phyloP scores from a whole-genome alignment of 2,797 vertebrate species.

The Lutjanus campechanus region DNA sequence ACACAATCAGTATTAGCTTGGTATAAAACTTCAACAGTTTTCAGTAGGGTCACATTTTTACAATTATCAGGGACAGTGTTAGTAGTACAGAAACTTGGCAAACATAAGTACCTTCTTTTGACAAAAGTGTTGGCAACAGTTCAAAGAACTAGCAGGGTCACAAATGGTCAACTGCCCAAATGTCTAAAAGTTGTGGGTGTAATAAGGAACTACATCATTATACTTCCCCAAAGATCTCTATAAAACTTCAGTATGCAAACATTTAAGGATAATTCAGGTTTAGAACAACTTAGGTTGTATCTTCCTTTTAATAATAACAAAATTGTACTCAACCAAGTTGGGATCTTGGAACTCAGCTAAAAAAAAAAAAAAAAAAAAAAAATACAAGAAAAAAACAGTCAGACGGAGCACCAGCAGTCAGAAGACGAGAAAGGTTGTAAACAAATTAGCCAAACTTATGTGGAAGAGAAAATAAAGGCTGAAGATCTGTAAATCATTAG shows the following conservation, averaged over 20 bases:
- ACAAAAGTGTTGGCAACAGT: conserved; percentile 11
- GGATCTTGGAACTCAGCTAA: background rate
- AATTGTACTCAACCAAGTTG: background rate
- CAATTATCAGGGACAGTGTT: conserved; percentile 24
- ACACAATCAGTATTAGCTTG: background rate
- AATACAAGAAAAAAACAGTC: too few relatives aligned
- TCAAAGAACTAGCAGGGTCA: background rate
- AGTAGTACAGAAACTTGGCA: conserved; percentile 7
- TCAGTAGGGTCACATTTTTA: conserved; percentile 16
- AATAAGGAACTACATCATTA: background rate
- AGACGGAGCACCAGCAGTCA: background rate
- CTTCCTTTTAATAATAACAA: conserved; percentile 7
- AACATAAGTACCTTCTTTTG: background rate
- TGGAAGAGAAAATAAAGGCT: background rate
- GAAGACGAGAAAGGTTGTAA: background rate
- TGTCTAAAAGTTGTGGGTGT: background rate
- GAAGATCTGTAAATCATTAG: background rate
- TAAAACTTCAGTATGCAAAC: background rate
- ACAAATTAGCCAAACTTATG: background rate
- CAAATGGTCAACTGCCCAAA: background rate
- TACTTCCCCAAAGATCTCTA: background rate
- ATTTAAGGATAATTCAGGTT: conserved; percentile 16
- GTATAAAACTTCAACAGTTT: conserved; percentile 6
- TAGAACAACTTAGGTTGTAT: conserved; percentile 11
- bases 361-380: too few relatives aligned